phyloP scores from a whole-genome alignment of 2,888 invertebrate genomes.

The Amorpha juglandis region DNA sequence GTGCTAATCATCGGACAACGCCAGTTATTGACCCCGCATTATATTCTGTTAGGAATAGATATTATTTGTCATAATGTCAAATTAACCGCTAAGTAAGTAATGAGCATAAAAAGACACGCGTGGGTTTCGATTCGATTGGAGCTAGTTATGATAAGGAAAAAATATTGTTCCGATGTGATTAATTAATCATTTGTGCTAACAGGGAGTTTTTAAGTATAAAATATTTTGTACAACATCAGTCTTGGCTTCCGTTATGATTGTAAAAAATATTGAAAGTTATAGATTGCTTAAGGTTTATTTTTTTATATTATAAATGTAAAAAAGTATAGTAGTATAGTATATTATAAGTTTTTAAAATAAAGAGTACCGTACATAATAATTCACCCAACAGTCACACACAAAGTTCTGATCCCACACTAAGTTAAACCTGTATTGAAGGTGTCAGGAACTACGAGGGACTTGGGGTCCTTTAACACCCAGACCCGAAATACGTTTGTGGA shows the following conservation, averaged over 20 bases:
- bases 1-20: conserved; percentile 53
- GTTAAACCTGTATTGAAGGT: no score
- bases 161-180: neutral
- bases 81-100: conserved; percentile 27
- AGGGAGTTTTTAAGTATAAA: neutral
- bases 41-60: conserved; percentile 27
- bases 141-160: neutral
- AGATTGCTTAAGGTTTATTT: no score
- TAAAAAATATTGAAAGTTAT: neutral
- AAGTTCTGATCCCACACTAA: no score
- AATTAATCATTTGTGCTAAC: neutral
- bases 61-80: conserved; percentile 29
- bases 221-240: neutral
- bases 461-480: no score
- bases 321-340: no score
- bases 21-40: conserved; percentile 55
- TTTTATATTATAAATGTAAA: no score
- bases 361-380: no score
- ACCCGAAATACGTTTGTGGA: no score
- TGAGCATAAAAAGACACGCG: conserved; percentile 22
- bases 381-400: no score
- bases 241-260: neutral
- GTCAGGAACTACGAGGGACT: no score
- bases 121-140: conserved; percentile 20
- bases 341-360: no score